Conservation (phyloP, 1,140 invertebrate species). For the Mercenaria mercenaria region DNA sequence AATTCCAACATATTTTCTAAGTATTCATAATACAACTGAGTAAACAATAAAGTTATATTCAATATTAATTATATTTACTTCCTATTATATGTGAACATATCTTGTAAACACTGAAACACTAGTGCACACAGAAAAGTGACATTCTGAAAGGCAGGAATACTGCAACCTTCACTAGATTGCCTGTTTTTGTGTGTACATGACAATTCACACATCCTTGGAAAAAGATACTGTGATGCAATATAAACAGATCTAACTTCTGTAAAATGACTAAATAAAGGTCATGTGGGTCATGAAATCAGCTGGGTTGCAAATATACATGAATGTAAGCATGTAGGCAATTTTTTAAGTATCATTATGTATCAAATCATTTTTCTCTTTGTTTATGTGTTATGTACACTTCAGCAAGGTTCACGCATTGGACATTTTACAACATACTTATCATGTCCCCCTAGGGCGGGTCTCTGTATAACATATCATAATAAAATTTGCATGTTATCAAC, state of each 20-base stretch:
- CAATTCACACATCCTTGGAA: background rate
- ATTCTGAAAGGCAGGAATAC: background rate
- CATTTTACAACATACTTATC: conserved; percentile 11
- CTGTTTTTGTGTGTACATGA: background rate
- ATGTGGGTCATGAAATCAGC: background rate
- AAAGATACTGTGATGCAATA: background rate
- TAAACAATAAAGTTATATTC: no score
- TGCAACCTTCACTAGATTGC: background rate
- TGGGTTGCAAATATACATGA: background rate
- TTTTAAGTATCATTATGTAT: no score
- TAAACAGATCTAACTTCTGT: no score
- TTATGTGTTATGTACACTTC: no score
- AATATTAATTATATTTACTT: no score
- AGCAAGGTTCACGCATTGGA: background rate
- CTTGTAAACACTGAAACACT: no score
- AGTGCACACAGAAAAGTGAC: background rate
- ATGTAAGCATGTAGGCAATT: background rate
- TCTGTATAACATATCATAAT: background rate
- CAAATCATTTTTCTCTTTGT: no score
- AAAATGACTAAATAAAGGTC: no score
- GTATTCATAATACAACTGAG: no score
- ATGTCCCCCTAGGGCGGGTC: conserved; percentile 25
- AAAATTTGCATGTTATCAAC: background rate
- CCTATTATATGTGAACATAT: no score
- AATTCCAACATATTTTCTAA: conserved; percentile 6